Evolutionary conservation across 2,113 vertebrate genomes (phyloP).

Genomic region (Cynocephalus volans): DNA sequence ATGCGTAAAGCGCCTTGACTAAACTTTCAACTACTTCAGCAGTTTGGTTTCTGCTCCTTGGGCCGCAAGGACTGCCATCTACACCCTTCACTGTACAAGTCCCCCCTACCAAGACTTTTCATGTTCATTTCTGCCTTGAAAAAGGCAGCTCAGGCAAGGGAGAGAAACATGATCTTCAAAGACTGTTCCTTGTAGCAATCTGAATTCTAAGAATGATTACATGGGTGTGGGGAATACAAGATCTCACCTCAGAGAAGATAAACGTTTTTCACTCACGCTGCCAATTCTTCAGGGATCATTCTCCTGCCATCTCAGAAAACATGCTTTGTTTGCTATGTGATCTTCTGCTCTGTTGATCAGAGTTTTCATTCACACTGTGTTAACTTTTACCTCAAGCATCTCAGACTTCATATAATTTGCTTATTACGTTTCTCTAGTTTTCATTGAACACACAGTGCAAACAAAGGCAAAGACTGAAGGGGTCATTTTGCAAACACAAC

Average conservation of each 20-base stretch:
- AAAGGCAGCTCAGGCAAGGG: conserved; percentile 69
- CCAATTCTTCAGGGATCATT: conserved; percentile 48
- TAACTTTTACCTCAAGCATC: conserved; percentile 25
- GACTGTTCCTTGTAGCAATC: background rate
- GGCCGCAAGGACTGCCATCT: background rate
- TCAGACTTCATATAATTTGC: conserved; percentile 65
- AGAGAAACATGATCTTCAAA: background rate
- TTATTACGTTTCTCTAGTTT: conserved; percentile 78
- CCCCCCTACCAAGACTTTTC: background rate
- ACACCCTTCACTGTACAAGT: fast-evolving
- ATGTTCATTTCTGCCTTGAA: background rate
- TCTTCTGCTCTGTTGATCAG: conserved; percentile 45
- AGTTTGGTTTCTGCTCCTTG: background rate
- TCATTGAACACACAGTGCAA: conserved; percentile 83
- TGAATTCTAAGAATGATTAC: conserved; percentile 36
- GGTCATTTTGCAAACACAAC: conserved; percentile 81
- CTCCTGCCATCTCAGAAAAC: conserved; percentile 46
- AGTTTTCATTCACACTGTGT: conserved; percentile 36
- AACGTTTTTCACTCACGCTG: conserved; percentile 58
- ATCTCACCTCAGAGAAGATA: conserved; percentile 35
- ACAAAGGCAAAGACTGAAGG: conserved; percentile 86
- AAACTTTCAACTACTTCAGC: conserved; percentile 77
- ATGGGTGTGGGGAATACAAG: background rate
- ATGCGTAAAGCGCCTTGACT: conserved; percentile 78
- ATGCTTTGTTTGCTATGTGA: background rate